Conservation (phyloP, 2,113 vertebrate species). For the Tyto alba region DNA sequence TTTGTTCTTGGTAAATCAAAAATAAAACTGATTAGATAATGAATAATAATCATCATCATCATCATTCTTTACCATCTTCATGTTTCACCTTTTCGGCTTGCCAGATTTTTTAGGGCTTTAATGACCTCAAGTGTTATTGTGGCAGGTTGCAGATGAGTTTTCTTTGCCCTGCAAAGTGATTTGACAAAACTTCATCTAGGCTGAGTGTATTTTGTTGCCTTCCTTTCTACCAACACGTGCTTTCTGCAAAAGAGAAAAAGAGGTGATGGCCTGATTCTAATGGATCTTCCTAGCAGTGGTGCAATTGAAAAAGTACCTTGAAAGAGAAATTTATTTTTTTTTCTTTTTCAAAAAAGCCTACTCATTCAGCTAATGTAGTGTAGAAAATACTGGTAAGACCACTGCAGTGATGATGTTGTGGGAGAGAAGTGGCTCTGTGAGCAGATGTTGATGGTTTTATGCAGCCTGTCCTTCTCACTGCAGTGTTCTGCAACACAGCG, state of each 20-base stretch:
- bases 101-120: background rate
- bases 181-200: background rate
- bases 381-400: background rate
- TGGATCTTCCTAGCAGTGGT: background rate
- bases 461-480: background rate
- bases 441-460: background rate
- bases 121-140: background rate
- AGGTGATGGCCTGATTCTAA: background rate
- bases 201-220: background rate
- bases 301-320: background rate
- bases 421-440: background rate
- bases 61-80: background rate
- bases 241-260: background rate
- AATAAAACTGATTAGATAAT: background rate
- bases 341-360: background rate
- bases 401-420: background rate
- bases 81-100: background rate
- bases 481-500: background rate
- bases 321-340: background rate
- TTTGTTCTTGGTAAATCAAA: background rate
- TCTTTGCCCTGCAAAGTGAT: background rate
- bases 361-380: background rate
- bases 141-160: background rate
- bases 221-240: background rate
- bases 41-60: background rate